Percentiles rank a stretch among this genome's conserved stretches.
Evolutionary conservation across 2,888 invertebrate species (phyloP).

Genomic region (Dysmachus trigonus): DNA sequence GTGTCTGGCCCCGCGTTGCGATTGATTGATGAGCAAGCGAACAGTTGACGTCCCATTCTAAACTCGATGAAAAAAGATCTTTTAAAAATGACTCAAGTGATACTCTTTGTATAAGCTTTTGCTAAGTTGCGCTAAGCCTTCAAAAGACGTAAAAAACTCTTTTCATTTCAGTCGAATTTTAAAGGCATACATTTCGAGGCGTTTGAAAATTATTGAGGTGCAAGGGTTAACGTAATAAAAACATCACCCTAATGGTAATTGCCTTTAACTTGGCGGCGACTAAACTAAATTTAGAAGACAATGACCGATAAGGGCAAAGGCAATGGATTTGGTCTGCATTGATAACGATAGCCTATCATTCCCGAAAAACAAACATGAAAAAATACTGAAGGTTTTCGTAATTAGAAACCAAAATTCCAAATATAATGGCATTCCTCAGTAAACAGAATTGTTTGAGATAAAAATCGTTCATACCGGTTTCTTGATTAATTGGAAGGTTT

Average conservation of each 20-base stretch:
- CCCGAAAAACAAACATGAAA: neutral
- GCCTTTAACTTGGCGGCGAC: neutral
- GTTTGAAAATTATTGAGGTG: neutral
- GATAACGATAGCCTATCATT: neutral
- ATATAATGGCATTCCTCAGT: neutral
- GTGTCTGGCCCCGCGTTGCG: neutral
- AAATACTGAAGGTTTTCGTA: neutral
- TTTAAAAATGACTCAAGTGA: neutral
- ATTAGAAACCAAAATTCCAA: neutral
- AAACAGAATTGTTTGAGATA: neutral
- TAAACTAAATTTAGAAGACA: neutral
- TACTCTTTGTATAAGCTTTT: neutral
- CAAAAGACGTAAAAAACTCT: neutral
- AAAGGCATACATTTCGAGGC: neutral
- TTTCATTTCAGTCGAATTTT: neutral
- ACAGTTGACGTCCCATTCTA: neutral
- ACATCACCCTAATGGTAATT: neutral
- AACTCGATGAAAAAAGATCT: neutral
- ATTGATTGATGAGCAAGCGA: neutral
- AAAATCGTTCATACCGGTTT: neutral
- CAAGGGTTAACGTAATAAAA: neutral
- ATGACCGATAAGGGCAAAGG: neutral
- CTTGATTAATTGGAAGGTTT: neutral
- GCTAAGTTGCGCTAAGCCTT: neutral
- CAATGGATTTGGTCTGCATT: neutral